Evolutionary conservation across 1,140 invertebrate species (phyloP), one percentile per base, ranked within the genome.

Genomic region (Kradibia gibbosae): DNA sequence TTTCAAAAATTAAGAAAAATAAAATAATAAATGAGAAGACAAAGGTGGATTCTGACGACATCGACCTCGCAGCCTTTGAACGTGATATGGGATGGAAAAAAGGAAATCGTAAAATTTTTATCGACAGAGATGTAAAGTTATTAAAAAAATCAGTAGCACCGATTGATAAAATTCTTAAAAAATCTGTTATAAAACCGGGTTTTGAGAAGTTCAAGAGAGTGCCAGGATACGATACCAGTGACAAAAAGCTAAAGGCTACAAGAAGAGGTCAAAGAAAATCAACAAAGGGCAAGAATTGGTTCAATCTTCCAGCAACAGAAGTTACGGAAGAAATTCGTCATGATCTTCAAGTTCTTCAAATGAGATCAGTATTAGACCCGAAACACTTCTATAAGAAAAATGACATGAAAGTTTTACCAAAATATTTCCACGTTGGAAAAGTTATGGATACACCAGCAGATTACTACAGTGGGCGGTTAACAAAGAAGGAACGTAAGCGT

Each of bases 351-450:
- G 90, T 98, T 7, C 88, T 99, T 1, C 95, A 96, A 91, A 98
- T 99, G 97, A 94, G 98, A 87, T 95, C 96, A n/a, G 96, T 94
- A 8, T 91, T 99, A 4, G 96, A 99, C 92, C 95, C 97, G 0
- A 98, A 98, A 90, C 94, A 94, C 76, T 99, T 99, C 87, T 99
- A 98, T 90, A 99, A 98, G 89, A 96, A 96, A 84, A 98, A 97
- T 89, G 97, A 98, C 88, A 92, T 95, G 53, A 95, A 96, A 91
- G 94, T 93, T 1, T 86, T 97, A 45, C 97, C 97, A 0, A 99
- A 98, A 92, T 98, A 97, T 88, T 99, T 99, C 88, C 88, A 96
- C 93, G 92, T 96, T 85, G 96, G 96, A 45, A 94, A 93, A 87
- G 94, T 96, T 39, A 87, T 95, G 86, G 95, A 96, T 89, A 94